These are phyloP conservation scores for Enteromius anoplus DNA, from an alignment of 2,797 vertebrate species.

Conservation along the genomic window DNA sequence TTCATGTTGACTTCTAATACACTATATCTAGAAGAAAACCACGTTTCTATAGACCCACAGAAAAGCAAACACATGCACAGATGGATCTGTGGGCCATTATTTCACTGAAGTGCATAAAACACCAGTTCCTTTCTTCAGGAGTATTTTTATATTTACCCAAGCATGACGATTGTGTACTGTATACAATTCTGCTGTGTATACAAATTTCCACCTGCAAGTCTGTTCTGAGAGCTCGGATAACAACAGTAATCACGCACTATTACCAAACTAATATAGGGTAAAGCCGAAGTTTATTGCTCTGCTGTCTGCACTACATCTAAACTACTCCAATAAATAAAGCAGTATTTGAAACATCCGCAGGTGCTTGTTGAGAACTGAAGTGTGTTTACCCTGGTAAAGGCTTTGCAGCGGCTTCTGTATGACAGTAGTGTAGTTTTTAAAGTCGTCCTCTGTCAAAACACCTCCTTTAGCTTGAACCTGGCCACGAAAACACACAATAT, in stretches of 20 bases:
- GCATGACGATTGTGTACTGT: background rate
- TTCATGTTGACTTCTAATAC: background rate
- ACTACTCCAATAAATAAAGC: background rate
- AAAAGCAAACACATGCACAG: background rate
- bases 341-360: background rate
- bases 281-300: background rate
- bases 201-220: background rate
- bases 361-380: background rate
- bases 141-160: background rate
- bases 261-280: background rate
- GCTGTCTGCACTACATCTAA: background rate
- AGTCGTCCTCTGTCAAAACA: conserved; percentile 89
- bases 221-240: background rate
- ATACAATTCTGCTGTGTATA: background rate
- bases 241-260: background rate
- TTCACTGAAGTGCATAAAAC: background rate
- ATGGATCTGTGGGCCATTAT: background rate
- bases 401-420: conserved; percentile 86
- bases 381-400: conserved; percentile 86
- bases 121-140: background rate
- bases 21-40: background rate
- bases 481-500: conserved; percentile 21
- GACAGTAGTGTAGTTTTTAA: conserved; percentile 89
- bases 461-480: conserved; percentile 86
- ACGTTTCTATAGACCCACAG: background rate